Evolutionary conservation across 2,888 invertebrate genomes (phyloP).

Genomic region (Synanthedon formicaeformis): DNA sequence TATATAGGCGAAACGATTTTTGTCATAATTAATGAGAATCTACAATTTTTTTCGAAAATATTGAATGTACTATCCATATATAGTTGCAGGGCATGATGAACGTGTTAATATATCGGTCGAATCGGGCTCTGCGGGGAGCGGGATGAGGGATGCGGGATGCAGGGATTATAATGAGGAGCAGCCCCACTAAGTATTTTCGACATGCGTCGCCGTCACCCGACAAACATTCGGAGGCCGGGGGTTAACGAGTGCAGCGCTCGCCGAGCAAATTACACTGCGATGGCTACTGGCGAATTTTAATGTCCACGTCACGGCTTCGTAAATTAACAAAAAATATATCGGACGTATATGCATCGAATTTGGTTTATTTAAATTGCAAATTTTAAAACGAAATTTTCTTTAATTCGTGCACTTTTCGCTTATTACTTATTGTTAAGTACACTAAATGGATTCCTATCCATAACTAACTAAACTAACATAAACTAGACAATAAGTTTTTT

Average conservation of each 20-base stretch:
- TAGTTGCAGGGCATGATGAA: constrained; percentile 19
- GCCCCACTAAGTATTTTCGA: constrained; percentile 70
- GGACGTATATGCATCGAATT: constrained; percentile 1
- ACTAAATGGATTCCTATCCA: no score
- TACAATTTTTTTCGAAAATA: no score
- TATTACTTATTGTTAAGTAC: no score
- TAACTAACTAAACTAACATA: no score
- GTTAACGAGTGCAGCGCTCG: constrained; percentile 47
- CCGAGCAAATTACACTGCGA: constrained; percentile 38
- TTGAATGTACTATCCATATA: neutral
- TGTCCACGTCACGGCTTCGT: constrained; percentile 17
- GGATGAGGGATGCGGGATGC: constrained; percentile 19
- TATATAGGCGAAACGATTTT: no score
- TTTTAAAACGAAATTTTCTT: no score
- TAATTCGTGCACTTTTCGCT: no score
- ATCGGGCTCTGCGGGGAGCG: constrained; percentile 24
- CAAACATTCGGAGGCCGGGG: constrained; percentile 50
- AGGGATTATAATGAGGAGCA: constrained; percentile 60
- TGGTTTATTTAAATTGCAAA: no score
- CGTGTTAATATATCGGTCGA: constrained; percentile 66
- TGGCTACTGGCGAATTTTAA: constrained; percentile 29
- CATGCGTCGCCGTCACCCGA: constrained; percentile 68
- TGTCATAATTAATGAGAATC: no score
- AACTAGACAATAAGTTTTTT: no score
- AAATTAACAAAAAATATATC: neutral